Percentiles rank a stretch among this genome's conserved stretches.
These are phyloP conservation scores for Erebia ligea DNA, from an alignment of 2,888 invertebrate species.

Conservation along the genomic window DNA sequence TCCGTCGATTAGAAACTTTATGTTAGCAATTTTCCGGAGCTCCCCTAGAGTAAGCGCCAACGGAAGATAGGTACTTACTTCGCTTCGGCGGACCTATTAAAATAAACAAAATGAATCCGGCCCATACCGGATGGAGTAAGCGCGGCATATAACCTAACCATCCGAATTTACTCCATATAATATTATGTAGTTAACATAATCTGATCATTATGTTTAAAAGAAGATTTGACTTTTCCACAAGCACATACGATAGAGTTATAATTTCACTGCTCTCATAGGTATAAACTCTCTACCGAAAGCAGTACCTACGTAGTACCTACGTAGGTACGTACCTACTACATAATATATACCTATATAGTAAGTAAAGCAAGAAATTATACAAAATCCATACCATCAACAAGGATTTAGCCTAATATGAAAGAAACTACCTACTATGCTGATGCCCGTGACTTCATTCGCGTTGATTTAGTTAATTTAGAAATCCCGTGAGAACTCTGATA, in stretches of 20 bases:
- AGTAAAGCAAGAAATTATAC: no score
- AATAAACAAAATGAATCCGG: slow-evolving; percentile 23
- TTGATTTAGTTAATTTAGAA: no score
- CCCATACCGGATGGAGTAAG: slow-evolving; percentile 32
- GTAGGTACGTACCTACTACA: background rate
- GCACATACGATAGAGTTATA: no score
- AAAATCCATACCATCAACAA: no score
- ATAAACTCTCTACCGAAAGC: background rate
- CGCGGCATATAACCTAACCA: slow-evolving; percentile 44
- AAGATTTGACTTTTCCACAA: no score
- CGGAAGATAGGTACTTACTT: slow-evolving; percentile 20
- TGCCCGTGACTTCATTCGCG: no score
- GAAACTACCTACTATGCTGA: no score
- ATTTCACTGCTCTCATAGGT: no score
- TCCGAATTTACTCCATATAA: slow-evolving; percentile 43
- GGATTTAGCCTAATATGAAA: no score
- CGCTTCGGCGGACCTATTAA: slow-evolving; percentile 20
- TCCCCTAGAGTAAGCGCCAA: slow-evolving; percentile 55
- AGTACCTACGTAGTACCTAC: background rate
- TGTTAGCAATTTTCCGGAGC: slow-evolving; percentile 78
- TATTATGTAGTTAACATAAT: background rate
- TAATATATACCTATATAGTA: no score
- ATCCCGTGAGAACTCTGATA: no score
- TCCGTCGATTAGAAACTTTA: slow-evolving; percentile 83
- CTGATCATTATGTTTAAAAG: background rate